phyloP scores from a whole-genome alignment of 2,113 vertebrate genomes.

The Notiomystis cincta region DNA sequence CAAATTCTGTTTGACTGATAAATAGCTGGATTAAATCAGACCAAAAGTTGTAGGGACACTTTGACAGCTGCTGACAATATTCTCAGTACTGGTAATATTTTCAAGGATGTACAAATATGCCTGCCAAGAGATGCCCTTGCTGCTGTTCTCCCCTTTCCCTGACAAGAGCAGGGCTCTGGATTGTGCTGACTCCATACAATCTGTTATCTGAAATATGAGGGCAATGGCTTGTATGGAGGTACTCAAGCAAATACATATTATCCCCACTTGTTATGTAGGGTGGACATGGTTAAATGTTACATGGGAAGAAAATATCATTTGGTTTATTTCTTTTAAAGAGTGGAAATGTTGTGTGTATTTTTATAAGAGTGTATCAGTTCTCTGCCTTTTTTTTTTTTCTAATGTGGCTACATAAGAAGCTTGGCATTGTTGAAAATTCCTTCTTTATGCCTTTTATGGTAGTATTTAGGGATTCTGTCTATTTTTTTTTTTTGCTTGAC shows the following conservation, averaged over 20 bases:
- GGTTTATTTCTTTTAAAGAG: slow-evolving; percentile 1
- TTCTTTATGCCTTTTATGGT: slow-evolving; percentile 49
- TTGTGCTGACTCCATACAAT: not conserved
- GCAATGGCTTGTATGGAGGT: not conserved
- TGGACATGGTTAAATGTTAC: not conserved
- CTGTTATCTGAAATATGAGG: not conserved
- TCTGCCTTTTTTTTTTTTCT: not conserved
- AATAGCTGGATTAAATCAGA: not conserved
- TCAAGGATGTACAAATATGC: not conserved
- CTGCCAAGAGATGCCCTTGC: not conserved
- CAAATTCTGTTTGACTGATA: not conserved
- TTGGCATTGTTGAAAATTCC: not conserved
- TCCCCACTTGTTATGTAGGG: not conserved
- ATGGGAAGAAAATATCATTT: not conserved
- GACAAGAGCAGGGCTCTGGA: not conserved
- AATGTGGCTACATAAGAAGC: not conserved
- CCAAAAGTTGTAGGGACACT: not conserved
- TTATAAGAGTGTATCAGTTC: slow-evolving; percentile 2
- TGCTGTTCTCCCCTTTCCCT: not conserved
- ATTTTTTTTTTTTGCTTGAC: not conserved
- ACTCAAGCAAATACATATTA: not conserved
- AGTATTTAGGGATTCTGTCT: not conserved
- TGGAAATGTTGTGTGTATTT: not conserved
- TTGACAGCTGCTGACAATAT: not conserved
- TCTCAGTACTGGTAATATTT: not conserved